A percentile compares a stretch with the other conserved stretches of the same genome.
phyloP scores from a whole-genome alignment of 2,113 vertebrate species.

The Corythaeola cristata region DNA sequence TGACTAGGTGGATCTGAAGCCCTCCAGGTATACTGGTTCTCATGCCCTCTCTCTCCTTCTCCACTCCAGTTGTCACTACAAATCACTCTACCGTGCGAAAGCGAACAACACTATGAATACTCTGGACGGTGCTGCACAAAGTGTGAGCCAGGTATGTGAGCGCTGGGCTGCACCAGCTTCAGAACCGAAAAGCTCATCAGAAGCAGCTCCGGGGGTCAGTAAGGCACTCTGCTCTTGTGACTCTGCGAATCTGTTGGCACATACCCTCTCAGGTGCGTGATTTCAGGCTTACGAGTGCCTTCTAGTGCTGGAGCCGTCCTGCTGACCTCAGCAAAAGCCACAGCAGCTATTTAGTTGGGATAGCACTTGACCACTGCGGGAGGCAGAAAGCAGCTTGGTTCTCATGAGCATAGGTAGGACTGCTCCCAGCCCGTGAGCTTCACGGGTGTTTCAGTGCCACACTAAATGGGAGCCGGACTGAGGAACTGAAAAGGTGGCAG shows the following conservation, averaged over 20 bases:
- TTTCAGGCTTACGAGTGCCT: not conserved
- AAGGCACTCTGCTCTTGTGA: not conserved
- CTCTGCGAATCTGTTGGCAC: not conserved
- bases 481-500: not conserved
- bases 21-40: not conserved
- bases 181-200: not conserved
- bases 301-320: not conserved
- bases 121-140: constrained; percentile 73
- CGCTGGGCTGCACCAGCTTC: not conserved
- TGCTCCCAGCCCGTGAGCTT: not conserved
- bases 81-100: constrained; percentile 36
- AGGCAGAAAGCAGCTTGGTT: not conserved
- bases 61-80: constrained; percentile 67
- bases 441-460: not conserved
- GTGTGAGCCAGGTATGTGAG: constrained; percentile 77
- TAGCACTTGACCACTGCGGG: not conserved
- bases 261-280: not conserved
- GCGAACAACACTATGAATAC: constrained; percentile 68
- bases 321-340: not conserved
- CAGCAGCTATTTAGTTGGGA: not conserved
- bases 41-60: not conserved
- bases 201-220: not conserved
- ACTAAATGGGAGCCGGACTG: not conserved
- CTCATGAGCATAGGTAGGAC: fast-evolving
- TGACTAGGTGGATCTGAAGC: not conserved